Evolutionary conservation across 2,888 invertebrate genomes (phyloP).

Genomic region (Synergus laeviventris): DNA sequence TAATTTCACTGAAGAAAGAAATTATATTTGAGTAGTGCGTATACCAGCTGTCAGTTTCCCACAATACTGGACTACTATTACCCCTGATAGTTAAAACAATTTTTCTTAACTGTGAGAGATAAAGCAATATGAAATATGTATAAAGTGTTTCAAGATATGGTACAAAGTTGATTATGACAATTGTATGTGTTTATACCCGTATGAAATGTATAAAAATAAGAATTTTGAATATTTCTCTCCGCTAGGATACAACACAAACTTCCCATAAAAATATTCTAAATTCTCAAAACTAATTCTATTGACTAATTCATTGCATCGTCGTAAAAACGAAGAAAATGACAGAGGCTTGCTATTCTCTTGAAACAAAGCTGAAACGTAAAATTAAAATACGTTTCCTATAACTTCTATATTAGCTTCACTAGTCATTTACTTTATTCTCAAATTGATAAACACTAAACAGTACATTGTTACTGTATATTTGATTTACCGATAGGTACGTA

Average conservation of each 20-base stretch:
- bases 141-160: conserved; percentile 31
- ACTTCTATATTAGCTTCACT: conserved; percentile 14
- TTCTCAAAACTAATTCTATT: conserved; percentile 25
- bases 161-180: conserved; percentile 33
- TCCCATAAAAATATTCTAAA: conserved; percentile 32
- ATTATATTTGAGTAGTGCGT: neutral
- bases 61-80: neutral
- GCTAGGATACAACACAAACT: conserved; percentile 30
- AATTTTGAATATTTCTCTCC: conserved; percentile 40
- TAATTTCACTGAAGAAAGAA: neutral
- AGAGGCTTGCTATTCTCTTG: neutral
- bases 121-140: conserved; percentile 2
- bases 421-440: conserved; percentile 22
- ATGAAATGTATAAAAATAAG: conserved; percentile 40
- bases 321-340: conserved; percentile 18
- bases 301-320: conserved; percentile 18
- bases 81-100: neutral
- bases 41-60: neutral
- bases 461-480: conserved; percentile 13
- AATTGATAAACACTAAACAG: conserved; percentile 28
- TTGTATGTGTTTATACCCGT: conserved; percentile 32
- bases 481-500: conserved; percentile 41
- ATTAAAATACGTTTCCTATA: neutral
- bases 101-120: neutral
- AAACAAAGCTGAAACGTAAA: neutral